Evolutionary conservation across 2,888 invertebrate species (phyloP), one percentile per base, ranked within the genome.

Genomic region (Alsophila aescularia): DNA sequence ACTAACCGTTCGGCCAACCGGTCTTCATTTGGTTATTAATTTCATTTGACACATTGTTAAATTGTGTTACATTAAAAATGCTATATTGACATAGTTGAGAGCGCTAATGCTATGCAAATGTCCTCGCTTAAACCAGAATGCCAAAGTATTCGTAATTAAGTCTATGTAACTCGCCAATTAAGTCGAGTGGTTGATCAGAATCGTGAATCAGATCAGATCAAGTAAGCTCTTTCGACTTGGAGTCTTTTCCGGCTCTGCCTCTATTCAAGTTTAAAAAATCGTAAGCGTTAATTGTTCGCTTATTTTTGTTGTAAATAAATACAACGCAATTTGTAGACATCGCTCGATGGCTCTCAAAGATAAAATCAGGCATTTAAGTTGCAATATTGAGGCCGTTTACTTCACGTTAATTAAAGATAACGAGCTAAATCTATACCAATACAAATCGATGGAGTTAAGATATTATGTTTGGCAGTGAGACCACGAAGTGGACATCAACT

Each of bases 351-450:
- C 69, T 75, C 70, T 66, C 57, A 61, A 63, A 76, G 83, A 85
- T 85, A 83, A 79, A 70, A 73, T 73, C 75, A 67, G 60, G 66
- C 73, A 79, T 83, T 83, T 79, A 83, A 73, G 70, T 77, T 75
- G 73, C 73, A 74, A 78, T 77, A 83, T 83, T 71, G 80, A 74
- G 81, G 81, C 72, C 82, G 72, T 72, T 77, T 81, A 77, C 77
- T 77, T 74, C 70, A 77, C 79, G 77, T 81, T 86, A 84, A 85
- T 86, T 85, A 83, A 75, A 84, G 80, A 81, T 84, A 79, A 79
- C 72, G 73, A 80, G 74, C 73, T 71, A 69, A 73, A 77, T 73
- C 67, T 72, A 64, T 65, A 43, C n/a, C n/a, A n/a, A n/a, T 59
- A 57, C 57, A 41, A 49, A 43, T 43, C 58, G 58, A 62, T 62